Base-by-base conservation (phyloP, 2,113 vertebrate genomes). In the Mungos mungo region DNA sequence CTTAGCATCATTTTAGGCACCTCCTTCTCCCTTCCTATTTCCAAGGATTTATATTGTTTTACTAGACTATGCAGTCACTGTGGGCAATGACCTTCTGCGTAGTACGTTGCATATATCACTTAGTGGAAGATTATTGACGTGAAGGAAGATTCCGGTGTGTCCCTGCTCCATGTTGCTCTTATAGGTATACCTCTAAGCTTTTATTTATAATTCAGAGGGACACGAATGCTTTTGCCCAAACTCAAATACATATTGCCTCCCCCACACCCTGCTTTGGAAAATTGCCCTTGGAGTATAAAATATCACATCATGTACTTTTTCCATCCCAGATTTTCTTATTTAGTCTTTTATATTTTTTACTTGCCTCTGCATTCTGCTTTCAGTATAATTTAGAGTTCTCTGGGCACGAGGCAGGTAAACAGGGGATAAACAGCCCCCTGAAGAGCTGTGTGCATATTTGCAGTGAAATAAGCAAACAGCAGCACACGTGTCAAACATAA, bases 1-100 rank as follows among this genome's bases (percentile, higher is more conserved):
- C 77, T 82, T 68, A 68, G 29, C 92, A 47, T 96, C 85, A 63
- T 35, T n/a, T 91, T 45, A 33, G 71, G 57, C 52, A 52, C 21
- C 19, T 50, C 69, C 80, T 95, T 47, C 74, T 47, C 3, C 4
- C 47, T 68, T 94, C 76, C 76, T 80, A n/a, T 71, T 65, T 69
- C 57, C 41, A 88, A 0, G 92, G 92, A 96, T 10, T 96, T 47
- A 47, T 95, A 93, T 76, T 93, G 63, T 82, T 63, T 94, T 83
- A n/a, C 33, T 33, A 77, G 25, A 79, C 72, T 71, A 33, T 52
- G 71, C 41, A 52, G 45, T 81, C 57, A 68, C 2, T 25, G 38
- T 18, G 25, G 52, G 23, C 66, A 54, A 60, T 77, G 18, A 35
- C 38, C 41, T 86, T 25, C 82, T 82, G 7, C n/a, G 4, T 35